phyloP scores from a whole-genome alignment of 2,113 vertebrate species.

The Nothocercus julius region DNA sequence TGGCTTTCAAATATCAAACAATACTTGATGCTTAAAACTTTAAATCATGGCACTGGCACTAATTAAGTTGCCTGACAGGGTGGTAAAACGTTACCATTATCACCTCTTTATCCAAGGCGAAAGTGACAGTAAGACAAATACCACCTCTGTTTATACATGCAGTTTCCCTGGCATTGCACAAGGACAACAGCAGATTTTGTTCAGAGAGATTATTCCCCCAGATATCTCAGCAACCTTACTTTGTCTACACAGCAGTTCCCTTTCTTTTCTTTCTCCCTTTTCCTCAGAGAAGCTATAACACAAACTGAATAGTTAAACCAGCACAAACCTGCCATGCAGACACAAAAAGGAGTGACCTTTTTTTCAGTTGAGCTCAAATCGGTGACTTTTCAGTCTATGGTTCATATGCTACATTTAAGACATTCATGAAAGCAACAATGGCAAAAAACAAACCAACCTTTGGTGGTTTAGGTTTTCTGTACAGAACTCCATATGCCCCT shows the following conservation, averaged over 20 bases:
- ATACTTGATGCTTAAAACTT: background rate
- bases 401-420: background rate
- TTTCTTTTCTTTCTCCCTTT: background rate
- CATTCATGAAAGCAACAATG: background rate
- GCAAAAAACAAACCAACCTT: background rate
- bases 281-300: background rate
- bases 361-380: background rate
- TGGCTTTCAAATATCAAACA: background rate
- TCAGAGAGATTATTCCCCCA: background rate
- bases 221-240: background rate
- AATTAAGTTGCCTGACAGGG: background rate
- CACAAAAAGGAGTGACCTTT: background rate
- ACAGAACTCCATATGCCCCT: background rate
- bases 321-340: background rate
- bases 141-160: background rate
- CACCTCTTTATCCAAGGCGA: background rate
- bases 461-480: background rate
- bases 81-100: background rate
- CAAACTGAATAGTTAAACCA: background rate
- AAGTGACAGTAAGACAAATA: background rate
- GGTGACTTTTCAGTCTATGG: background rate
- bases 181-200: background rate
- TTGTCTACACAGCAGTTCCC: background rate
- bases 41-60: background rate
- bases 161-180: background rate